Evolutionary conservation across 2,888 invertebrate genomes (phyloP).

Genomic region (Mimumesa dahlbomi): DNA sequence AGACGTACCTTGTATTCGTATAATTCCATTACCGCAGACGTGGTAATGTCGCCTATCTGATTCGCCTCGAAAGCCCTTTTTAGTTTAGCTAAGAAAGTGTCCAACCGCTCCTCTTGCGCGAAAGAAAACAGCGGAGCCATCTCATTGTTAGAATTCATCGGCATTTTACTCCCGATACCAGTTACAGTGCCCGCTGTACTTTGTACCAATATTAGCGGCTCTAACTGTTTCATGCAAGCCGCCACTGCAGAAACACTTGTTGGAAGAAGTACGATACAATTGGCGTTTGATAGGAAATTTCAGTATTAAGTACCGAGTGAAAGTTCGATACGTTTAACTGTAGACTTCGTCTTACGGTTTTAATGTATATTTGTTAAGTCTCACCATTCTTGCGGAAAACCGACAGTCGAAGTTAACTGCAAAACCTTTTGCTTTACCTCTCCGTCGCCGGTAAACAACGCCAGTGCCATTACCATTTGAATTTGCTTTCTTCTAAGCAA

Average conservation of each 20-base stretch:
- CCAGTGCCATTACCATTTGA: slow-evolving; percentile 81
- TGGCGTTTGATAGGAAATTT: slow-evolving; percentile 4
- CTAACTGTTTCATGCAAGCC: slow-evolving; percentile 74
- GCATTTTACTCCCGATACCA: slow-evolving; percentile 31
- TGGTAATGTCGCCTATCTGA: slow-evolving; percentile 83
- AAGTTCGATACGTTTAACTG: no score
- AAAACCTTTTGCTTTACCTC: slow-evolving; percentile 79
- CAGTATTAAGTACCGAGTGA: neutral
- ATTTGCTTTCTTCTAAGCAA: slow-evolving; percentile 79
- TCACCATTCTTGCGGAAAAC: slow-evolving; percentile 78
- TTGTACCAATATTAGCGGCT: slow-evolving; percentile 75
- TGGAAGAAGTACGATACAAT: slow-evolving; percentile 38
- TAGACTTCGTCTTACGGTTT: neutral
- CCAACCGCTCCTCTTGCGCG: slow-evolving; percentile 82
- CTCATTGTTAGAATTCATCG: slow-evolving; percentile 49
- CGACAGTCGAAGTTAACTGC: slow-evolving; percentile 77
- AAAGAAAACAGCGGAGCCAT: slow-evolving; percentile 78
- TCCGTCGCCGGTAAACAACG: slow-evolving; percentile 80
- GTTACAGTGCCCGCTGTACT: slow-evolving; percentile 41
- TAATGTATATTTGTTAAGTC: neutral
- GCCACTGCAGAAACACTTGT: slow-evolving; percentile 68
- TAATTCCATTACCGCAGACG: slow-evolving; percentile 87
- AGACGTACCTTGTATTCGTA: slow-evolving; percentile 84
- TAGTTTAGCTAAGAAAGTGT: slow-evolving; percentile 81
- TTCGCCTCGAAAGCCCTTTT: slow-evolving; percentile 81